Conservation (phyloP, 2,888 invertebrate species). For the Scelioninae gen. 2 region DNA sequence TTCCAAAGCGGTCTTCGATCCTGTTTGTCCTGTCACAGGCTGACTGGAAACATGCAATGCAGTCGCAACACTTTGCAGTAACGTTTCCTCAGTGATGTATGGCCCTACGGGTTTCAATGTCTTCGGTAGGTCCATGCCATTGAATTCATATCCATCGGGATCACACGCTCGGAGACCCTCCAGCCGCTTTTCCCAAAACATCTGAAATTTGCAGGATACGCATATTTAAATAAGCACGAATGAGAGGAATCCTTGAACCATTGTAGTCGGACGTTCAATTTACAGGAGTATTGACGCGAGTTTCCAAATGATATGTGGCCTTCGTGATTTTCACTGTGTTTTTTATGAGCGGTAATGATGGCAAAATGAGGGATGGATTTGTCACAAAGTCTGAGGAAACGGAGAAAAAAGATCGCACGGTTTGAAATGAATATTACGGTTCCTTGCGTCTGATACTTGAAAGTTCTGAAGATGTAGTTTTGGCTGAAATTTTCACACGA, state of each 20-base stretch:
- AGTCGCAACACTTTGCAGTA: constrained; percentile 95
- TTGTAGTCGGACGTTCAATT: background rate
- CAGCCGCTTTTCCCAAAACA: constrained; percentile 89
- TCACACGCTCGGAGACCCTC: constrained; percentile 92
- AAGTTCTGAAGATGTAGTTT: background rate
- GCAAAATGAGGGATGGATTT: background rate
- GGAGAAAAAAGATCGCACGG: background rate
- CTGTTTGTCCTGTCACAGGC: constrained; percentile 94
- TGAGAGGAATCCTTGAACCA: constrained; percentile 3
- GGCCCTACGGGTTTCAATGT: constrained; percentile 89
- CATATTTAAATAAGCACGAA: constrained; percentile 12
- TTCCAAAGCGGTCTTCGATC: constrained; percentile 86
- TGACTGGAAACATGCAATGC: constrained; percentile 92
- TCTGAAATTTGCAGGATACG: constrained; percentile 66
- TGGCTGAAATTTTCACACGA: constrained; percentile 12
- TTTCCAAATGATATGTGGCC: background rate
- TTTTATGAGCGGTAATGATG: background rate
- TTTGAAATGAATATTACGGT: background rate
- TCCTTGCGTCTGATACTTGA: no score
- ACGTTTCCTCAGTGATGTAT: constrained; percentile 90
- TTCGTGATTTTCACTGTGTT: background rate
- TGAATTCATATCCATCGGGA: constrained; percentile 87
- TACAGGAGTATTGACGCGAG: background rate
- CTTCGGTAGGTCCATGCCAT: constrained; percentile 89
- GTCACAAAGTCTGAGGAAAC: background rate